Evolutionary conservation across 2,113 vertebrate genomes (phyloP).

Genomic region (Myrmophylax atrothorax): DNA sequence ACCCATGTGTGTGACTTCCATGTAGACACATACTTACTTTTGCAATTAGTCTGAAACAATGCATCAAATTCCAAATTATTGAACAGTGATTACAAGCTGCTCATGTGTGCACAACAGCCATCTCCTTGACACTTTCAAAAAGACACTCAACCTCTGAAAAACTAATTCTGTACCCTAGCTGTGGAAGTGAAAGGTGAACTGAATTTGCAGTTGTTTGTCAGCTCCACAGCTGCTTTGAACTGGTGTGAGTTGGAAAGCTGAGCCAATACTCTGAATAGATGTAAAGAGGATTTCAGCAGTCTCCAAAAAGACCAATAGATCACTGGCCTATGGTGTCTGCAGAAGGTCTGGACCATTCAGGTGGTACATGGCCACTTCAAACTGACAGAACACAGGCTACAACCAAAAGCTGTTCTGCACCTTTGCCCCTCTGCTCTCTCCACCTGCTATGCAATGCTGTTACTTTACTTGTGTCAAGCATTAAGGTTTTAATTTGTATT

Average conservation of each 20-base stretch:
- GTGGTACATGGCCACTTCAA: accelerated
- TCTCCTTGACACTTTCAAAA: background rate
- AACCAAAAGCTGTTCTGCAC: background rate
- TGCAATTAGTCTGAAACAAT: background rate
- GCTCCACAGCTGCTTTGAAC: background rate
- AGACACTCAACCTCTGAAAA: background rate
- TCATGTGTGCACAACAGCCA: background rate
- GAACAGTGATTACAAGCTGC: background rate
- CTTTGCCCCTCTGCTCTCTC: background rate
- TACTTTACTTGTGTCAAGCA: background rate
- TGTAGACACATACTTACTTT: background rate
- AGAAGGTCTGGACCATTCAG: background rate
- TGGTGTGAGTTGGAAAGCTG: background rate
- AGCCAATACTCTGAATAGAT: background rate
- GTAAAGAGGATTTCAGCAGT: background rate
- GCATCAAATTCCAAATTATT: background rate
- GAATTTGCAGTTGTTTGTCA: background rate
- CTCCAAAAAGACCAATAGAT: background rate
- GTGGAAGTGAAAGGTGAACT: background rate
- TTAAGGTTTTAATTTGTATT: background rate
- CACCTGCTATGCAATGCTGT: background rate
- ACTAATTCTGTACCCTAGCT: accelerated
- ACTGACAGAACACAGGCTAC: background rate
- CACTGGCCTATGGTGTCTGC: background rate
- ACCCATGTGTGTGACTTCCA: background rate